These are phyloP conservation scores for Tenualosa thibaudeaui DNA, from an alignment of 2,797 vertebrate genomes.

Conservation along the genomic window DNA sequence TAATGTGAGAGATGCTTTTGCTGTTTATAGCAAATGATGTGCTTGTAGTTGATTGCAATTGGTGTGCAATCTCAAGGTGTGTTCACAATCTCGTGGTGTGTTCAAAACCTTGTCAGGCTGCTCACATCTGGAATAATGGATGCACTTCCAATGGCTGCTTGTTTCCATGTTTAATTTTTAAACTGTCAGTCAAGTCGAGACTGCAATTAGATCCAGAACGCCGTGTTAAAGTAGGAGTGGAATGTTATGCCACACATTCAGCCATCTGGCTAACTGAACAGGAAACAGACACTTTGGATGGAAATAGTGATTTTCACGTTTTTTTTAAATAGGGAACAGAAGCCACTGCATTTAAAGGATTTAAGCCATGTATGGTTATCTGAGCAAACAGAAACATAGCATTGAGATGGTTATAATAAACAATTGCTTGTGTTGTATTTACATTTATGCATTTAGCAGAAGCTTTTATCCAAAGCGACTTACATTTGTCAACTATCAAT, in stretches of 20 bases:
- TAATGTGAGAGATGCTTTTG: background rate
- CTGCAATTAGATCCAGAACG: background rate
- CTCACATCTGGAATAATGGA: conserved; percentile 13
- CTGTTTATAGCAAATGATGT: background rate
- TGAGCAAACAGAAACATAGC: background rate
- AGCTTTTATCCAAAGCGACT: no score
- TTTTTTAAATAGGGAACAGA: background rate
- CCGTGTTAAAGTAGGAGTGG: background rate
- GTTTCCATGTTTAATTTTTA: conserved; percentile 33
- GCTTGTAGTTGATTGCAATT: background rate
- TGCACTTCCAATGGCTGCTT: background rate
- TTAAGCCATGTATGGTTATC: no score
- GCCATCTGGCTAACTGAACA: background rate
- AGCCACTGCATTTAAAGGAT: background rate
- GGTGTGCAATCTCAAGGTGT: background rate
- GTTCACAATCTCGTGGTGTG: background rate
- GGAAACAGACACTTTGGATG: background rate
- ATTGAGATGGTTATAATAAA: background rate
- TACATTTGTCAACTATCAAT: no score
- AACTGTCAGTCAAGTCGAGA: conserved; percentile 17
- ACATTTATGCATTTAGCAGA: no score
- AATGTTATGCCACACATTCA: background rate
- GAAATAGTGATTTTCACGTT: background rate
- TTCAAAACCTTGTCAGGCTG: background rate
- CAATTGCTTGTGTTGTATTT: background rate